Base-by-base conservation (phyloP, 2,797 vertebrate species). In the Trichosurus vulpecula region DNA sequence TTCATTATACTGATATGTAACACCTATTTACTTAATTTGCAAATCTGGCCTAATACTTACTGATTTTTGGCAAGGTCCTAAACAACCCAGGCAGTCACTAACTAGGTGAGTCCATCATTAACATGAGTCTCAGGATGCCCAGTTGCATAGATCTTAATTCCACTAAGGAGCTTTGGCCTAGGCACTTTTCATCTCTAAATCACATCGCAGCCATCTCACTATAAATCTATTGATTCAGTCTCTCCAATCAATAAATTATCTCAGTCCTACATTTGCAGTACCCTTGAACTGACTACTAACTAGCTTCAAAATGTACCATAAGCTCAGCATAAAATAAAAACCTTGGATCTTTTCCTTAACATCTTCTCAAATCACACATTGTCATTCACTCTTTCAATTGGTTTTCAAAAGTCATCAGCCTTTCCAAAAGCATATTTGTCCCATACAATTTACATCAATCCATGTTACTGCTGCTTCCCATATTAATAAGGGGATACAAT, bases 261-360 rank as follows among this genome's bases (percentile, higher is more conserved):
- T 93, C 35, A 92, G 51, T 90, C 47, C 91, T 91, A 96, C 51
- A 92, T 95, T 91, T 97, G 35, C 55, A 52, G 35, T 95, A 92
- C 95, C 96, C 94, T 97, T 97, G 94, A 95, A 56, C 61, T 55
- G 58, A 96, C n/a, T 95, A 51, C 94, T 96, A 96, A 96, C 90
- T 92, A 91, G 95, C 55, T 95, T 96, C 95, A 96, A 96, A 96
- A 93, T 54, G 94, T 1, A 95, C 54, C 89, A 95, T 93, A 95
- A 96, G 58, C 90, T 97, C 92, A 95, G 92, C 90, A 96, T 93
- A 94, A 97, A 97, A 96, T 81, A 97, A 95, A 96, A 96, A 54
- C 54, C 54, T 27, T 93, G 74, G 55, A 54, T 94, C 92, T 74
- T 96, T 96, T 87, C 92, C 55, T 93, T 96, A 95, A 90, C 55